A percentile compares a stretch with the other conserved stretches of the same genome.
Conservation (phyloP, 2,888 invertebrate genomes). For the Blastobasis lacticolella region DNA sequence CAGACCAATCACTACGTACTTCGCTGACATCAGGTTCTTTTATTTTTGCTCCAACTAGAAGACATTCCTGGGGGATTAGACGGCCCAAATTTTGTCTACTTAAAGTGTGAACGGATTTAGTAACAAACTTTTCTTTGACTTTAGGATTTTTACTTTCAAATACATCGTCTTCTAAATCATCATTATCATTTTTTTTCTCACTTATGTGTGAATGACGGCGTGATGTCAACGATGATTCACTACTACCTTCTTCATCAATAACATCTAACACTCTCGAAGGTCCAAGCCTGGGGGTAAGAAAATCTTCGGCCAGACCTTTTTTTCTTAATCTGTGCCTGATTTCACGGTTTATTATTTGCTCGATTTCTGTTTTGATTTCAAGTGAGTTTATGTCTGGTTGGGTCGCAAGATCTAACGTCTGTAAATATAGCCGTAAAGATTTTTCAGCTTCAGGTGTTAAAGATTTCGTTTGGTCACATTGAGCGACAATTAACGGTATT, state of each 20-base stretch:
- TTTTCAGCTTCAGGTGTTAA: slow-evolving; percentile 74
- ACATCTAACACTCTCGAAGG: slow-evolving; percentile 82
- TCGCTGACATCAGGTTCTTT: slow-evolving; percentile 73
- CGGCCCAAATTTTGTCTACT: slow-evolving; percentile 45
- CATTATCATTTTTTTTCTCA: slow-evolving; percentile 60
- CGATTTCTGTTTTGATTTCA: slow-evolving; percentile 62
- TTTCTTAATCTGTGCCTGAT: slow-evolving; percentile 55
- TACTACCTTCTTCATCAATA: slow-evolving; percentile 84
- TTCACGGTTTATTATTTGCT: slow-evolving; percentile 59
- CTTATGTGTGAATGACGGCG: slow-evolving; percentile 68
- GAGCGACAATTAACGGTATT: slow-evolving; percentile 54
- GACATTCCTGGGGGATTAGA: slow-evolving; percentile 60
- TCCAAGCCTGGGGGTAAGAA: slow-evolving; percentile 58
- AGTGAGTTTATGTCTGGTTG: slow-evolving; percentile 49
- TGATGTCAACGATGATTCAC: slow-evolving; percentile 76
- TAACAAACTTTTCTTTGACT: slow-evolving; percentile 24
- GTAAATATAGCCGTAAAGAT: slow-evolving; percentile 69
- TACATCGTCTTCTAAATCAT: slow-evolving; percentile 68
- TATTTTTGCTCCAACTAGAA: slow-evolving; percentile 77
- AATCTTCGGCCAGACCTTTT: slow-evolving; percentile 55
- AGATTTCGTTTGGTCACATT: slow-evolving; percentile 50
- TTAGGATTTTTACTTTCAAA: slow-evolving; percentile 47
- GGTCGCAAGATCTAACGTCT: slow-evolving; percentile 71
- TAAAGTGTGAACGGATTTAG: slow-evolving; percentile 25
- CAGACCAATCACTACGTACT: slow-evolving; percentile 72